These are phyloP conservation scores for Macrocentrus cingulum DNA, from an alignment of 1,140 invertebrate genomes.

Conservation along the genomic window DNA sequence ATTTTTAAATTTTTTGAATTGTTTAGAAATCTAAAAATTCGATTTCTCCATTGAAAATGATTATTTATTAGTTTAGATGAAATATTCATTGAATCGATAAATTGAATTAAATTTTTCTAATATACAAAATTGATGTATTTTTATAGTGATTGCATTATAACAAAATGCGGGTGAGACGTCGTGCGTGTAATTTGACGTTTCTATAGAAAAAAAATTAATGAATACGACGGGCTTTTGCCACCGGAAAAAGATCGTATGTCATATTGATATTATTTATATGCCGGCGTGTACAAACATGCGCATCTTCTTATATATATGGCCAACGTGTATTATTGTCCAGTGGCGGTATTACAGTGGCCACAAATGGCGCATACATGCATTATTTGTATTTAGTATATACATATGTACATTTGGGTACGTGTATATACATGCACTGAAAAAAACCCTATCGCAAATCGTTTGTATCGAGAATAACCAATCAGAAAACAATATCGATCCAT, in stretches of 20 bases:
- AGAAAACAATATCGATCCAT: constrained; percentile 61
- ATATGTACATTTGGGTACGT: constrained; percentile 22
- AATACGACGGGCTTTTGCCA: constrained; percentile 43
- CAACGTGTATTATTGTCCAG: constrained; percentile 9
- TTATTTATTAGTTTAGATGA: too few relatives aligned
- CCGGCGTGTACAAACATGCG: constrained; percentile 39
- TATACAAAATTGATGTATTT: neutral
- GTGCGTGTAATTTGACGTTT: constrained; percentile 54
- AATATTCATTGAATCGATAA: too few relatives aligned
- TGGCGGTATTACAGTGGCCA: constrained; percentile 9
- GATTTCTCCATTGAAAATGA: too few relatives aligned
- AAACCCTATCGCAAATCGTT: neutral
- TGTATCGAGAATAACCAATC: constrained; percentile 44
- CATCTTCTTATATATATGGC: constrained; percentile 18
- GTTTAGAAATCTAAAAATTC: too few relatives aligned
- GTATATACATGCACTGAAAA: constrained; percentile 27
- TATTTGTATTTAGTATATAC: neutral
- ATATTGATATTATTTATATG: constrained; percentile 60
- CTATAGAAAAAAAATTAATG: constrained; percentile 59
- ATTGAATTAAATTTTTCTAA: neutral
- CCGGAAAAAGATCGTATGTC: constrained; percentile 36
- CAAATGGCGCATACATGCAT: neutral
- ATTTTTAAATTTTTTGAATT: too few relatives aligned
- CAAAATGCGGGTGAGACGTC: constrained; percentile 37
- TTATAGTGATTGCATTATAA: neutral